A percentile compares a stretch with the other conserved stretches of the same genome.
Evolutionary conservation across 2,113 vertebrate genomes (phyloP).

Genomic region (Pedionomus torquatus): DNA sequence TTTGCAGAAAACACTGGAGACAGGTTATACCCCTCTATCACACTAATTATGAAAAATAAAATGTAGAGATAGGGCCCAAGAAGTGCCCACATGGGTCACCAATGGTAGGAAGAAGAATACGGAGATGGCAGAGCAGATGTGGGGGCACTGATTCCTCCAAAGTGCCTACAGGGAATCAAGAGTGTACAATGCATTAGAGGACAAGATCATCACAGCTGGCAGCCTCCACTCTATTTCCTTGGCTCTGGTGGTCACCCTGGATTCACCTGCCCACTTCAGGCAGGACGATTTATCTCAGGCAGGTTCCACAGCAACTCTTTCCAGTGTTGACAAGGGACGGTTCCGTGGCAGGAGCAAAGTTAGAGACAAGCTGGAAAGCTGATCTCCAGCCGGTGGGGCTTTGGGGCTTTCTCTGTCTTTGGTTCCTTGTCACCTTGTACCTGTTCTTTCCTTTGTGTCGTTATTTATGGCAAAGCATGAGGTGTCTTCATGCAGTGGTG

Average conservation of each 20-base stretch:
- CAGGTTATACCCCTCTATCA: not conserved
- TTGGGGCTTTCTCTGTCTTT: not conserved
- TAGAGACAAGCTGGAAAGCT: not conserved
- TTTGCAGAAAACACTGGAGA: not conserved
- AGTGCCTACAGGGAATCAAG: not conserved
- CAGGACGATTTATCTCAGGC: not conserved
- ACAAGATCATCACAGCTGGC: not conserved
- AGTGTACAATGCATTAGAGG: accelerated
- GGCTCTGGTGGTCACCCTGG: not conserved
- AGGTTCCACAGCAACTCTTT: accelerated
- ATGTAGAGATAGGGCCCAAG: not conserved
- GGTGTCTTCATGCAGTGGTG: not conserved
- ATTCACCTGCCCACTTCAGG: not conserved
- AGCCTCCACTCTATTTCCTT: not conserved
- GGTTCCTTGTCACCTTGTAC: not conserved
- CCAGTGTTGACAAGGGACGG: not conserved
- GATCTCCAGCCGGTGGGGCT: accelerated
- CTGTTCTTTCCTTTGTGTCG: not conserved
- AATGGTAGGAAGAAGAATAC: not conserved
- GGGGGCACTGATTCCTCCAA: not conserved
- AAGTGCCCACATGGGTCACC: accelerated
- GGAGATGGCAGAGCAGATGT: not conserved
- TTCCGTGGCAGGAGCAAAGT: not conserved
- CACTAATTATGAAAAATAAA: not conserved
- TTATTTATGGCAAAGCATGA: not conserved